phyloP scores from a whole-genome alignment of 2,888 invertebrate genomes.

The Pheosia gnoma region DNA sequence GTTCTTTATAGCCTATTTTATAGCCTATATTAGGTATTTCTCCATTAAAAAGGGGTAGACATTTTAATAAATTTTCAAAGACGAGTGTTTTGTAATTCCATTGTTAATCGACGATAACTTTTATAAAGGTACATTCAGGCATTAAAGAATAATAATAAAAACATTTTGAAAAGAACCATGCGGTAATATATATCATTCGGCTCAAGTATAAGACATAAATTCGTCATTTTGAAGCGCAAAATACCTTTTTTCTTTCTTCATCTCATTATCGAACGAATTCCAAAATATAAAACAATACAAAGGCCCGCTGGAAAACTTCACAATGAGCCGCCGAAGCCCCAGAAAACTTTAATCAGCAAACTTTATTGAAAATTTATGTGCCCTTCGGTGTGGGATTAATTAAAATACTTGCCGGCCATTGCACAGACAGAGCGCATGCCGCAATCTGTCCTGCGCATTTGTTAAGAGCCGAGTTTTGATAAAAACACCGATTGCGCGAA shows the following conservation, averaged over 20 bases:
- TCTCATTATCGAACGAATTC: background rate
- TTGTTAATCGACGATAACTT: too few species aligned
- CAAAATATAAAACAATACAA: background rate
- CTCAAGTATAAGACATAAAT: background rate
- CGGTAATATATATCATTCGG: too few species aligned
- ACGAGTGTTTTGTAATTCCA: too few species aligned
- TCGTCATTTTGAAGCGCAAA: background rate
- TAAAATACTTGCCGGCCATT: conserved; percentile 69
- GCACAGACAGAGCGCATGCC: conserved; percentile 48
- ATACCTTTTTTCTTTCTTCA: background rate
- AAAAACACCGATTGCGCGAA: conserved; percentile 48
- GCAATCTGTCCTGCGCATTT: conserved; percentile 59
- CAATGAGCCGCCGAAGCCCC: conserved; percentile 38
- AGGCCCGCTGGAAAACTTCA: conserved; percentile 20
- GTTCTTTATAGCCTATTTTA: too few species aligned
- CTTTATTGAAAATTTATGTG: conserved; percentile 66
- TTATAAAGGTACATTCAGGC: too few species aligned
- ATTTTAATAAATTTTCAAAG: too few species aligned
- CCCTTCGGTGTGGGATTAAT: conserved; percentile 66
- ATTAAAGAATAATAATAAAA: too few species aligned
- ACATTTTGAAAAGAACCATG: too few species aligned
- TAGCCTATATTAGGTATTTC: too few species aligned
- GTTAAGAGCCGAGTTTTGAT: conserved; percentile 50
- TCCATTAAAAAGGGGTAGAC: too few species aligned
- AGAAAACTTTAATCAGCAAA: conserved; percentile 61